Evolutionary conservation across 2,888 invertebrate species (phyloP).

Genomic region (Epistrophella euchroma): DNA sequence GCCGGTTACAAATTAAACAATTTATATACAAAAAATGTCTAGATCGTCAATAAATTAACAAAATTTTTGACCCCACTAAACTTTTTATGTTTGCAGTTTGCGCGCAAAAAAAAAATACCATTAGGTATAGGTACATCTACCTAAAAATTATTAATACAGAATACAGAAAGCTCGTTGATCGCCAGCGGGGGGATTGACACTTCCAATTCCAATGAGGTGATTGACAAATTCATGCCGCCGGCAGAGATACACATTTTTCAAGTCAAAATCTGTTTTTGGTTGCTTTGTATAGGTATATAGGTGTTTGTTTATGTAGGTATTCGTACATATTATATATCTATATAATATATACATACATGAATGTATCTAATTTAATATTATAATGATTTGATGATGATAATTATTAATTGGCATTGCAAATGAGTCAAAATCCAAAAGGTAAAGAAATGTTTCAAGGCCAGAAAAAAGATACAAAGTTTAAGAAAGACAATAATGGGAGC

Average conservation of each 20-base stretch:
- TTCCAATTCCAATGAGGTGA: slow-evolving; percentile 26
- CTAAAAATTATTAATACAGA: slow-evolving; percentile 15
- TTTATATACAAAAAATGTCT: background rate
- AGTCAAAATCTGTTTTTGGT: background rate
- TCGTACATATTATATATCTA: no score
- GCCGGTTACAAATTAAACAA: slow-evolving; percentile 19
- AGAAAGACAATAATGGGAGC: background rate
- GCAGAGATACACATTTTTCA: background rate
- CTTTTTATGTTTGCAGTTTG: slow-evolving; percentile 20
- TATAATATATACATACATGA: background rate
- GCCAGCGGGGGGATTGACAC: slow-evolving; percentile 49
- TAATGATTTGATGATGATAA: slow-evolving; percentile 16
- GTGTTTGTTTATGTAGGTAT: background rate
- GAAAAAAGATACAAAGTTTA: background rate
- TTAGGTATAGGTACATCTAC: no score
- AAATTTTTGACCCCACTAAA: slow-evolving; percentile 39
- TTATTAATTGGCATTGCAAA: slow-evolving; percentile 18
- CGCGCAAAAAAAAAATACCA: background rate
- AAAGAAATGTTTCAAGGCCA: slow-evolving; percentile 29
- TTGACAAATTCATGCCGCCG: slow-evolving; percentile 21
- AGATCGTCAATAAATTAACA: background rate
- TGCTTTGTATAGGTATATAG: background rate
- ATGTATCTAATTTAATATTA: background rate
- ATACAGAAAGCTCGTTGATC: slow-evolving; percentile 28
- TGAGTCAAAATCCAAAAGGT: slow-evolving; percentile 18